A percentile compares a stretch with the other conserved stretches of the same genome.
Evolutionary conservation across 2,888 invertebrate species (phyloP).

Genomic region (Diaprepes abbreviatus): DNA sequence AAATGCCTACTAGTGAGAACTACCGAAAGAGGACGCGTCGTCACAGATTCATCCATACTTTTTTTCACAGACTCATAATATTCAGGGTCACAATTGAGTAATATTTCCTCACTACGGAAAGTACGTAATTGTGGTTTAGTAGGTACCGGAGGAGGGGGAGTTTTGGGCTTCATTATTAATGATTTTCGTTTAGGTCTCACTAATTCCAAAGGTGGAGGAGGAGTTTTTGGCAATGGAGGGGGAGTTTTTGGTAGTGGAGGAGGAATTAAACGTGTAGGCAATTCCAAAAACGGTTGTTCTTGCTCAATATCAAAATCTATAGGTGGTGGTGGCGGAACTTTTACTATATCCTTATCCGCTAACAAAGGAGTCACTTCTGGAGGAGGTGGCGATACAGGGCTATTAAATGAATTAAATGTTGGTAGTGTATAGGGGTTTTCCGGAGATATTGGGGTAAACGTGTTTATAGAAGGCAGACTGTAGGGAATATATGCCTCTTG

Average conservation of each 20-base stretch:
- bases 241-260: conserved; percentile 54
- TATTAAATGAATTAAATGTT: conserved; percentile 8
- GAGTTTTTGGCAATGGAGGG: conserved; percentile 54
- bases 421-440: neutral
- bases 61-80: conserved; percentile 34
- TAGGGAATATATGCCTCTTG: conserved; percentile 6
- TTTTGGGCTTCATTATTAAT: conserved; percentile 47
- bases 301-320: conserved; percentile 45
- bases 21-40: conserved; percentile 19
- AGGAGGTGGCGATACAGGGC: conserved; percentile 46
- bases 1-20: conserved; percentile 20
- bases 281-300: conserved; percentile 16
- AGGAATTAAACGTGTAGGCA: conserved; percentile 30
- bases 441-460: conserved; percentile 10
- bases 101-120: conserved; percentile 53
- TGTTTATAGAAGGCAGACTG: conserved; percentile 9
- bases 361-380: conserved; percentile 43
- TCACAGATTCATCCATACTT: conserved; percentile 27
- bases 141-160: conserved; percentile 54
- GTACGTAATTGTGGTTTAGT: conserved; percentile 50
- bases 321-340: conserved; percentile 55
- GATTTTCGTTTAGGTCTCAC: conserved; percentile 29
- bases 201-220: conserved; percentile 50
- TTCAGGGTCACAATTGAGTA: conserved; percentile 49
- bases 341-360: conserved; percentile 52